Percentiles rank a stretch among this genome's conserved stretches.
Evolutionary conservation across 2,113 vertebrate genomes (phyloP).

Genomic region (Shinisaurus crocodilurus): DNA sequence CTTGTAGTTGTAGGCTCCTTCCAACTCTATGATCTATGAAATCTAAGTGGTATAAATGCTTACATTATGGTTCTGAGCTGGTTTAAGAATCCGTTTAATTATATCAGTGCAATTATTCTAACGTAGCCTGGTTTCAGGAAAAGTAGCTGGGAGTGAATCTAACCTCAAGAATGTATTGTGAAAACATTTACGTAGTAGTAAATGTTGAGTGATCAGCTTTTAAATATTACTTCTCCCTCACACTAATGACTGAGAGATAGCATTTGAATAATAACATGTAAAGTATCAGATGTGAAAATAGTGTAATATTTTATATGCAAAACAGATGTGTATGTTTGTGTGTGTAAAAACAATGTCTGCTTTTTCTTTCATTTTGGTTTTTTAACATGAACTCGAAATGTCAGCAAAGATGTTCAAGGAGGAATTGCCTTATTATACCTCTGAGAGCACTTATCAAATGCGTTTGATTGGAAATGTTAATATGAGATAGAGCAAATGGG

Average conservation of each 20-base stretch:
- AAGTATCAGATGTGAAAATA: conserved; percentile 60
- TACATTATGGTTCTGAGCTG: background rate
- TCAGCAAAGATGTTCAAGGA: conserved; percentile 58
- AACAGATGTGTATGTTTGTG: conserved; percentile 52
- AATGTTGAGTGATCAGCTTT: conserved; percentile 34
- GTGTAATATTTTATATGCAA: conserved; percentile 59
- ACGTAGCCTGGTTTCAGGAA: conserved; percentile 27
- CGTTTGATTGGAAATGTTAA: conserved; percentile 72
- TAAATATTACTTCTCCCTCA: conserved; percentile 44
- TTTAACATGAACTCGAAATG: conserved; percentile 52
- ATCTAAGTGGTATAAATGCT: background rate
- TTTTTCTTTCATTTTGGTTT: conserved; percentile 41
- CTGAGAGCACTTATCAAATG: conserved; percentile 70
- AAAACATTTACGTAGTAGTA: conserved; percentile 51
- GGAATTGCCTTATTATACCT: conserved; percentile 69
- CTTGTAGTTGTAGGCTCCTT: too few relatives aligned
- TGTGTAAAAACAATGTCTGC: conserved; percentile 59
- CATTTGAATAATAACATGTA: conserved; percentile 53
- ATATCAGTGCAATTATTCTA: background rate
- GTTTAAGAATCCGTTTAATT: conserved; percentile 35
- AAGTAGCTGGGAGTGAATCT: conserved; percentile 53
- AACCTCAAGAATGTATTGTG: conserved; percentile 55
- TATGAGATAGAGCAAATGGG: conserved; percentile 69
- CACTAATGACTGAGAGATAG: conserved; percentile 50
- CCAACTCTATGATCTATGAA: too few relatives aligned